A percentile compares a stretch with the other conserved stretches of the same genome.
Conservation (phyloP, 2,797 vertebrate genomes). For the Syncerus caffer region DNA sequence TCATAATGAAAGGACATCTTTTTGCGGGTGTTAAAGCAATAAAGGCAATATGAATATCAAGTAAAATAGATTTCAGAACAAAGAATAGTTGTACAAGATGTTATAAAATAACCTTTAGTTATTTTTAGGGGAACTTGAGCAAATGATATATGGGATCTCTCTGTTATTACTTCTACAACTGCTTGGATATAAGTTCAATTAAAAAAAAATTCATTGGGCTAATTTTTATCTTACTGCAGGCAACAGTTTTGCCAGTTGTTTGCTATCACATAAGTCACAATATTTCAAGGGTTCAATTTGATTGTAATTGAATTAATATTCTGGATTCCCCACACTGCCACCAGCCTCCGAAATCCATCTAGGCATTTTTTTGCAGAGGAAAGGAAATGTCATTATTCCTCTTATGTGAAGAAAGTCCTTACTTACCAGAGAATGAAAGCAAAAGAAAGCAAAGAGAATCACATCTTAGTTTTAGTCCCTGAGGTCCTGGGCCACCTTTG, state of each 20-base stretch:
- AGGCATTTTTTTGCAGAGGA: neutral
- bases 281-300: neutral
- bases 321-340: neutral
- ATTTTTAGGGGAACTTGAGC: neutral
- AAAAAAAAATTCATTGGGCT: neutral
- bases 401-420: neutral
- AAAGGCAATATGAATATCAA: neutral
- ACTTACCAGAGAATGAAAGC: neutral
- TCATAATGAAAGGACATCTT: neutral
- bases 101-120: too few relatives aligned
- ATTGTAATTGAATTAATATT: neutral
- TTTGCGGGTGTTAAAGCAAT: neutral
- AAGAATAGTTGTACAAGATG: neutral
- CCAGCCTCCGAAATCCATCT: neutral
- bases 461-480: neutral
- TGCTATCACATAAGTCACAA: neutral
- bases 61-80: neutral
- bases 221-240: neutral
- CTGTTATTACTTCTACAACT: neutral
- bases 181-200: neutral
- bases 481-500: neutral
- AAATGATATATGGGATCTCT: neutral
- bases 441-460: neutral
- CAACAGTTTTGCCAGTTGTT: neutral
- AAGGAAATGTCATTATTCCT: neutral